phyloP scores from a whole-genome alignment of 2,888 invertebrate genomes.

The Eledone cirrhosa region DNA sequence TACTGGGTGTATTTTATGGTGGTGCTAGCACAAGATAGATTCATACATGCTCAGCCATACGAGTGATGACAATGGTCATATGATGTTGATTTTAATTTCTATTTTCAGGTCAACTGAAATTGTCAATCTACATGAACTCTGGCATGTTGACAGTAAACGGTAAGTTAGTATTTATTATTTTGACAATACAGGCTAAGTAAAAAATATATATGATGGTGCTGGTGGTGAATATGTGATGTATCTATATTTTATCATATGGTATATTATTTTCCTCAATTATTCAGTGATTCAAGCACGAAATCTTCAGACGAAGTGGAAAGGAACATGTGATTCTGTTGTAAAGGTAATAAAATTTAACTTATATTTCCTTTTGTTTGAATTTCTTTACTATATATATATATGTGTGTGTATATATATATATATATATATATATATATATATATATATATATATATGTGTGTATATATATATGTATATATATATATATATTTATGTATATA shows the following conservation, averaged over 20 bases:
- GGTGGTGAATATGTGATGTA: too few relatives aligned
- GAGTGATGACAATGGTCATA: too few relatives aligned
- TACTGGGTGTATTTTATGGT: too few relatives aligned
- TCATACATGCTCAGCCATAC: too few relatives aligned
- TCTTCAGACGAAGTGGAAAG: too few relatives aligned
- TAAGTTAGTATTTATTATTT: conserved; percentile 37
- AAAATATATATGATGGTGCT: not conserved
- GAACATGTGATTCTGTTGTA: too few relatives aligned
- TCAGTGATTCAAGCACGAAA: too few relatives aligned
- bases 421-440: not conserved
- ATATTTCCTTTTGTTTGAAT: too few relatives aligned
- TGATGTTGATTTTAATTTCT: conserved; percentile 4
- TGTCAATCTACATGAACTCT: conserved; percentile 61
- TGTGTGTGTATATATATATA: not conserved
- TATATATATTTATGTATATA: not conserved
- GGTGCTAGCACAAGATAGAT: too few relatives aligned
- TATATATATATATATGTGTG: not conserved
- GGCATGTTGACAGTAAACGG: conserved; percentile 61
- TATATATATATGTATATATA: not conserved
- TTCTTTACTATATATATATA: not conserved
- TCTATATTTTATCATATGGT: too few relatives aligned
- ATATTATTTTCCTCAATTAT: too few relatives aligned
- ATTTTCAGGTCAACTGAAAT: conserved; percentile 58
- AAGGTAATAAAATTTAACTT: too few relatives aligned
- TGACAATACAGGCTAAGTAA: not conserved